Conservation (phyloP, 64 coral and sea anemone species). For the Dendronephthya gigantea region DNA sequence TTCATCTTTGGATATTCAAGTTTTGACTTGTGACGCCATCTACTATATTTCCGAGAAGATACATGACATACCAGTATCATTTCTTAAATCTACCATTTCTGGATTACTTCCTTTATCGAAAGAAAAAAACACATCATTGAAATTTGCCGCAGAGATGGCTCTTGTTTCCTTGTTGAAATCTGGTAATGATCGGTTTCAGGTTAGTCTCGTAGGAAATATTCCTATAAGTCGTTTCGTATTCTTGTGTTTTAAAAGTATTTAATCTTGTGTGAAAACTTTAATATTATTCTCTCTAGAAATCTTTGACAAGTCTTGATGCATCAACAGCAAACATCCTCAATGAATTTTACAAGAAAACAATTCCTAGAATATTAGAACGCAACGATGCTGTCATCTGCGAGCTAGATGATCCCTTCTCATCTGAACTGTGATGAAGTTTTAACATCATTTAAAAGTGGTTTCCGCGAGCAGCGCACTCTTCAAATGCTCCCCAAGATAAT, state of each 20-base stretch:
- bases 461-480: too few species aligned
- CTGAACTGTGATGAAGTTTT: background rate
- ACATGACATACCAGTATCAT: background rate
- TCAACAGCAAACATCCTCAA: background rate
- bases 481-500: background rate
- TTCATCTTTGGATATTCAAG: slow-evolving; percentile 54
- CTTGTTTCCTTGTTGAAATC: background rate
- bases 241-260: too few species aligned
- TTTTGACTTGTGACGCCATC: slow-evolving; percentile 43
- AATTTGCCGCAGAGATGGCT: background rate
- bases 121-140: background rate
- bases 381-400: background rate
- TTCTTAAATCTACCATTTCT: background rate
- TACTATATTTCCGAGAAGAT: background rate
- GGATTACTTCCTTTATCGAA: background rate
- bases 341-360: background rate
- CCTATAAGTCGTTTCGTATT: background rate
- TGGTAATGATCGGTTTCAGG: background rate
- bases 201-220: background rate
- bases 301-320: background rate
- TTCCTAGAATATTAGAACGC: background rate
- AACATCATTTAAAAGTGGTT: too few species aligned
- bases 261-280: background rate
- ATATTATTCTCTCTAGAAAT: background rate
- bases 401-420: background rate